Conservation (phyloP, 2,888 invertebrate genomes). For the Ganaspis brasiliensis region DNA sequence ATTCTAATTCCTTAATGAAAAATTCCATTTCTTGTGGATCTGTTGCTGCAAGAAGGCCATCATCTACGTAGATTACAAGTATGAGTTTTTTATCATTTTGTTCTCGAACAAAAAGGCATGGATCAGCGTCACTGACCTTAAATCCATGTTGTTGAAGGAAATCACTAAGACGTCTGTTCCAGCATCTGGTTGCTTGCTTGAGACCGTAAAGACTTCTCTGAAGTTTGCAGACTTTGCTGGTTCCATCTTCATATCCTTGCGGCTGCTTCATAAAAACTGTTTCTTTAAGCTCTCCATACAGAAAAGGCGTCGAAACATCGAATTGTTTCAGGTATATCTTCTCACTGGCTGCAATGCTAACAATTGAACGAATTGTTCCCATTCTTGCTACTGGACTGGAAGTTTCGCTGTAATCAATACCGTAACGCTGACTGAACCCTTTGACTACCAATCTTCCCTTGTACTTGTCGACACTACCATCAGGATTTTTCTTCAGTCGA, state of each 20-base stretch:
- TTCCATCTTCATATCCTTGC: constrained; percentile 60
- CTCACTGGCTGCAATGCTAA: constrained; percentile 65
- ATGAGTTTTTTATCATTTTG: constrained; percentile 40
- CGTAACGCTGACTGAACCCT: constrained; percentile 65
- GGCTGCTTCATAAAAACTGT: constrained; percentile 66
- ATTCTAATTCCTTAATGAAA: constrained; percentile 41
- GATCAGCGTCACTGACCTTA: constrained; percentile 49
- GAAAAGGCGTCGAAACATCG: constrained; percentile 63
- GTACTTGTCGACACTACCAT: constrained; percentile 66
- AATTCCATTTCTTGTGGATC: constrained; percentile 26
- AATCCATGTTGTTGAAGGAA: constrained; percentile 48
- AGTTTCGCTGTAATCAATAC: constrained; percentile 67
- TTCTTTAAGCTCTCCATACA: constrained; percentile 63
- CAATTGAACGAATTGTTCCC: constrained; percentile 62
- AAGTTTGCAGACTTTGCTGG: constrained; percentile 60
- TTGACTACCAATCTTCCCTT: constrained; percentile 70
- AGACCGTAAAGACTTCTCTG: constrained; percentile 68
- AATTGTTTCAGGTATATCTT: constrained; percentile 65
- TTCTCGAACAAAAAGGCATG: constrained; percentile 51
- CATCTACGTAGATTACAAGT: constrained; percentile 51
- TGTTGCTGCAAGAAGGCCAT: constrained; percentile 49
- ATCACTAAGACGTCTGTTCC: constrained; percentile 58
- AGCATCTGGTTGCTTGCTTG: constrained; percentile 67
- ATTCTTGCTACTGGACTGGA: constrained; percentile 68
- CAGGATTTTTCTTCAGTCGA: constrained; percentile 64